Evolutionary conservation across 2,113 vertebrate genomes (phyloP), one percentile per base, ranked within the genome.

Genomic region (Empidonax alnorum): DNA sequence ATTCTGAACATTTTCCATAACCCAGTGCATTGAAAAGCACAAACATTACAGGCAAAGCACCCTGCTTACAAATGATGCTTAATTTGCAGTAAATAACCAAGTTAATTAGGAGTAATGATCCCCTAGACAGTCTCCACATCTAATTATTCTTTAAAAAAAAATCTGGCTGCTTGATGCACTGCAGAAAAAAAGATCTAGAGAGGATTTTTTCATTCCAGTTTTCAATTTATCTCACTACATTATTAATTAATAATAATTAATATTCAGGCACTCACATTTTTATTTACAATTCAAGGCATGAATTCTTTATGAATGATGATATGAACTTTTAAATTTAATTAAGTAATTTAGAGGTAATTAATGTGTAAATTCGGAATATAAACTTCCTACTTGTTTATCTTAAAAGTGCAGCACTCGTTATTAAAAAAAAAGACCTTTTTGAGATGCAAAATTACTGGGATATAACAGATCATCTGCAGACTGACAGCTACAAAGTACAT

Each of bases 241-340:
- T 99, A 99, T 99, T 99, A 99, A 99, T 99, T 99, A 98, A 98
- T 97, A 96, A 98, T 98, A 99, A 99, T 99, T 99, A 99, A 99
- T 99, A 99, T 99, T 99, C 98, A 99, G 98, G 96, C 97, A 97
- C 97, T 96, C 94, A 72, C 97, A 97, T 98, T 98, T 98, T 99
- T 98, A 98, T 98, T 99, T 98, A 98, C 98, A 98, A 98, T 98
- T 98, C 98, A 88, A 96, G 98, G 97, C 98, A 99, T 99, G 97
- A 99, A 99, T 99, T 99, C 97, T 99, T 99, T 98, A 99, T 98
- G 98, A 97, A 97, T 91, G 96, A 98, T 98, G 97, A 98, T 97
- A 97, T 97, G 97, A 97, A 98, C 98, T 98, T 99, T 99, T 98
- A 98, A 97, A 98, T 98, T 98, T 98, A 99, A 99, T 99, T 99